Base-by-base conservation (phyloP, 2,797 vertebrate species). In the Alfaro cultratus region DNA sequence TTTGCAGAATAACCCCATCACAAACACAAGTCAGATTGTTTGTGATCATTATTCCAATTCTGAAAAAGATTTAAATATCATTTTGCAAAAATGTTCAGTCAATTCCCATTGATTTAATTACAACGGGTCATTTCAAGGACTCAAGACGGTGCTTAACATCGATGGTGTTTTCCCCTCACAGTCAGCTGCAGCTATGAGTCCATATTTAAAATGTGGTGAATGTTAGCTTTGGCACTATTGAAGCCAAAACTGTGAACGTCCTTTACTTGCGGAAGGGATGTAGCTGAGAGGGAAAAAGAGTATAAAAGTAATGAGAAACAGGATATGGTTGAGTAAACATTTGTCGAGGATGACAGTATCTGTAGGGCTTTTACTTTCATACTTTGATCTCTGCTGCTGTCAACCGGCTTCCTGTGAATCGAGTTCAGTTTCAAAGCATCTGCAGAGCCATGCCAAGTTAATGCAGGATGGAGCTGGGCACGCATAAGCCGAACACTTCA, bases 361-460 rank as follows among this genome's bases (percentile, higher is more conserved):
- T 93, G 83, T 87, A 86, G 89, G 87, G 93, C 90, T 93, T 94
- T 89, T 79, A 88, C 86, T 87, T 85, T 87, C 57, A 80, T 74
- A 87, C 94, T 95, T 95, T 94, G 93, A 96, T 95, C 93, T 93
- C 85, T 76, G 82, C 85, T 85, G 90, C 92, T 91, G 94, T 91
- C 94, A 92, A 87, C 86, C 76, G 78, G 87, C 86, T 93, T 81
- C 87, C 85, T 86, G 86, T 91, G 87, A 91, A 91, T 91, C 84
- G 76, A 88, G 80, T 85, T 92, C 80, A 89, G 83, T 93, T 88
- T 85, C 73, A 80, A 85, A 89, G 85, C 85, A 86, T 82, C 83
- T 71, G 47, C 71, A 18, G 87, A 84, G 80, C 83, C 80, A 67
- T 83, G 83, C 85, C 87, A 89, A 89, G 80, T 88, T 91, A 92